A percentile compares a stretch with the other conserved stretches of the same genome.
Conservation (phyloP, 2,888 invertebrate species). For the Cyclophora albipunctata region DNA sequence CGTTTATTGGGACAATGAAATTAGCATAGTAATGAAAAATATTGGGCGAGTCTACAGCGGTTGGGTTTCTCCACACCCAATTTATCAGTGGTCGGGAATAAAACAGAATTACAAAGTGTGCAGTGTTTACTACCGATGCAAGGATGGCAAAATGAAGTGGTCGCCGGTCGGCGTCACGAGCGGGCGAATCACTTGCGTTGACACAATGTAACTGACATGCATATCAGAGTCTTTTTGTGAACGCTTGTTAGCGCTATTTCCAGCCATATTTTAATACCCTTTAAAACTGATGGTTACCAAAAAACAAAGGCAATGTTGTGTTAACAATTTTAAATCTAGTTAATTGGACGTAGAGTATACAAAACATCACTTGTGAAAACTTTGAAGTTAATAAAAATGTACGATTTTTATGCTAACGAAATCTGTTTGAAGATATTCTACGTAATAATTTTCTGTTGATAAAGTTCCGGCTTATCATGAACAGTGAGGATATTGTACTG, state of each 20-base stretch:
- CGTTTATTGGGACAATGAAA: constrained; percentile 71
- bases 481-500: no score
- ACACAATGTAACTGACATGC: constrained; percentile 14
- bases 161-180: constrained; percentile 17
- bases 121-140: constrained; percentile 23
- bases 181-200: constrained; percentile 19
- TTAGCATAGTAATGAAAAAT: constrained; percentile 75
- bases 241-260: constrained; percentile 11
- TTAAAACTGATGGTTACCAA: not conserved
- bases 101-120: constrained; percentile 41
- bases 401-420: no score
- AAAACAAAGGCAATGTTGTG: not conserved
- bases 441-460: no score
- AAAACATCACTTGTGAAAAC: no score
- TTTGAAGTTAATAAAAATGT: no score
- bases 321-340: no score
- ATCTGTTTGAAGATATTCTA: no score
- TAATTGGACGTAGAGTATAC: no score
- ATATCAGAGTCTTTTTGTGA: constrained; percentile 6
- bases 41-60: constrained; percentile 50
- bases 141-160: constrained; percentile 32
- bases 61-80: constrained; percentile 39
- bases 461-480: no score
- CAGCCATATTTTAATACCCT: constrained; percentile 3
- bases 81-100: constrained; percentile 45